Evolutionary conservation across 2,797 vertebrate genomes (phyloP), one percentile per base, ranked within the genome.

Genomic region (Rhabdomys pumilio): DNA sequence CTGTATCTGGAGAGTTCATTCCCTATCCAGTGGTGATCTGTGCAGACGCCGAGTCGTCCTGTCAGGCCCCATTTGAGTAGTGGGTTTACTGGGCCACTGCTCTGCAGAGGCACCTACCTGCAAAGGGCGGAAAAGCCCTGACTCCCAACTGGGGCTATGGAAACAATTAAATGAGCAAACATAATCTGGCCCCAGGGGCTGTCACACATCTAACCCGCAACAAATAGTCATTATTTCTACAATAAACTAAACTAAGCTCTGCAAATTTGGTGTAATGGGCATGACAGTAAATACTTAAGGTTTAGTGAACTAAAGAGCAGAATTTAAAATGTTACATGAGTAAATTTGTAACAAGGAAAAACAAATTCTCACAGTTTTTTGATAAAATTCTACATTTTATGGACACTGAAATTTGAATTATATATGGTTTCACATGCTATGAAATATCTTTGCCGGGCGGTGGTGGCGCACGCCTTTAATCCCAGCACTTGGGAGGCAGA

Each of bases 1-100:
- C 73, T 20, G 9, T 1, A 4, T 38, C 14, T 31, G 50, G 3
- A 7, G 57, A 44, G 73, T 75, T 24, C 11, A 4, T 11, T 24
- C 3, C 26, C 0, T 24, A 5, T 19, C 87, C 26, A 2, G 9
- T 1, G 44, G 76, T 12, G 7, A 84, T 17, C 69, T 34, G 38
- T 1, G 38, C 22, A 38, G 22, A 24, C 59, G n/a, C 29, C 77
- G 0, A 2, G 1, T 14, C 9, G 6, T 3, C 29, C 1, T 3
- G 77, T 15, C 41, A 7, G 22, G 44, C 47, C 59, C 44, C 9
- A 9, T 14, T 17, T 13, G 79, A 89, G 50, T 24, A 38, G 61
- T 7, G 67, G 20, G 69, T 69, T 61, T 57, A 1, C 53, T 15
- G 85, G 57, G 86, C 24, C 12, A n/a, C 24, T 34, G 14, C 6